These are phyloP conservation scores for Phasia obesa DNA, from an alignment of 2,888 invertebrate species.

Conservation along the genomic window DNA sequence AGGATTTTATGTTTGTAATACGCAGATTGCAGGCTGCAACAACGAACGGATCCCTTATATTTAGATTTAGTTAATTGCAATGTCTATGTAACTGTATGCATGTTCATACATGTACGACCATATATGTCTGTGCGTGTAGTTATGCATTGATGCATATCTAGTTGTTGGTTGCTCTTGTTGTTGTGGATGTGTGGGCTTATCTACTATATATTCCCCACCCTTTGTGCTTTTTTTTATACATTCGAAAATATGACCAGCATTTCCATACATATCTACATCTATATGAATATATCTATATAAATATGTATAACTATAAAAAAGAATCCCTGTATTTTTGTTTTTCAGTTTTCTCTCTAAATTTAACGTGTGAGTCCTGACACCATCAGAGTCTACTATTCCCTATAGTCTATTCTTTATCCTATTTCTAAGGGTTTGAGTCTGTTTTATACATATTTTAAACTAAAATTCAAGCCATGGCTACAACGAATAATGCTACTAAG, in stretches of 20 bases:
- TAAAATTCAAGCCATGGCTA: not conserved
- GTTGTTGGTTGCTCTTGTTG: slow-evolving; percentile 32
- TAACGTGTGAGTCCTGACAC: slow-evolving; percentile 71
- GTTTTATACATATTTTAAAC: slow-evolving; percentile 22
- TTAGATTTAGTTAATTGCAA: slow-evolving; percentile 70
- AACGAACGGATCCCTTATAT: slow-evolving; percentile 37
- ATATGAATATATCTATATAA: too few species aligned
- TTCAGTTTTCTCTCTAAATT: slow-evolving; percentile 48
- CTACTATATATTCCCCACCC: not conserved
- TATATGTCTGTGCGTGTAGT: too few species aligned
- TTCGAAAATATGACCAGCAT: slow-evolving; percentile 23
- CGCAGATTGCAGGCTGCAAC: slow-evolving; percentile 38
- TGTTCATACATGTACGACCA: too few species aligned
- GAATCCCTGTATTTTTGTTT: slow-evolving; percentile 1
- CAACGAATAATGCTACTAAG: slow-evolving; percentile 47
- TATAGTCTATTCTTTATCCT: slow-evolving; percentile 16
- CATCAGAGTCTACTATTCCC: slow-evolving; percentile 58
- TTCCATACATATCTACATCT: not conserved
- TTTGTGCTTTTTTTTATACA: not conserved
- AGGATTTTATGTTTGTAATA: slow-evolving; percentile 7
- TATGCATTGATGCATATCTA: slow-evolving; percentile 30
- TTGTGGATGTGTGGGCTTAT: slow-evolving; percentile 17
- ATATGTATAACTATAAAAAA: too few species aligned
- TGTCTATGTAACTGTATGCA: slow-evolving; percentile 9
- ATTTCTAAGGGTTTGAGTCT: not conserved